phyloP scores from a whole-genome alignment of 2,113 vertebrate species.

The Leptodactylus fuscus region DNA sequence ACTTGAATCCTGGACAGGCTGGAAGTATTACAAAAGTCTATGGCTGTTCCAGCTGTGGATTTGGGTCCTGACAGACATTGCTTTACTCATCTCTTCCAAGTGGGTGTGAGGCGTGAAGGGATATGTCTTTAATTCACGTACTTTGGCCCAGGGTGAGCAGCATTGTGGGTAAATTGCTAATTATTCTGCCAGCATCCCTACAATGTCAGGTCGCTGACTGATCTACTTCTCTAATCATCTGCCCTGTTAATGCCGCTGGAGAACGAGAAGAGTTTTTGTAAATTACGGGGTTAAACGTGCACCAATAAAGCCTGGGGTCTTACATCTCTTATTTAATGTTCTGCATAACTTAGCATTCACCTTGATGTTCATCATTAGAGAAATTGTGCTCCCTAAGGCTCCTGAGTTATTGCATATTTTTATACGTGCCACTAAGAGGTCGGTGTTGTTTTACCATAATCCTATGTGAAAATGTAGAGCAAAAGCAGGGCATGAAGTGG shows the following conservation, averaged over 20 bases:
- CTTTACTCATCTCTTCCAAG: constrained; percentile 32
- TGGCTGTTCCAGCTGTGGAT: constrained; percentile 52
- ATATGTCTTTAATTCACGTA: not conserved
- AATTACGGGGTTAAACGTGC: not conserved
- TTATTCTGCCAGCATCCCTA: too few relatives aligned
- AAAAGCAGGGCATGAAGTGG: not conserved
- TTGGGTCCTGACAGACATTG: constrained; percentile 6
- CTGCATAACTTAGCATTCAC: constrained; percentile 32
- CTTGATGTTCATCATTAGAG: constrained; percentile 24
- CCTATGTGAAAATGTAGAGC: not conserved
- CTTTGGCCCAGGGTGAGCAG: too few relatives aligned
- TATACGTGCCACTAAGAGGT: not conserved
- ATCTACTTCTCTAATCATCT: not conserved
- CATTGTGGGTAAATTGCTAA: too few relatives aligned
- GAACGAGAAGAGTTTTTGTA: not conserved
- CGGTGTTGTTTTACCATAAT: not conserved
- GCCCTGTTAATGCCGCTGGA: not conserved
- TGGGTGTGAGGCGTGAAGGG: constrained; percentile 40
- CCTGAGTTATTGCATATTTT: constrained; percentile 17
- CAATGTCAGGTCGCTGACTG: too few relatives aligned
- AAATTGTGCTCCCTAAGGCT: not conserved
- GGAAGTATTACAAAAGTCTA: constrained; percentile 7
- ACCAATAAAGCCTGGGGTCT: constrained; percentile 21
- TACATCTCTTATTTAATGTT: constrained; percentile 10
- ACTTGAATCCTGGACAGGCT: constrained; percentile 24